Evolutionary conservation across 2,888 invertebrate genomes (phyloP), one percentile per base, ranked within the genome.

Genomic region (Argyra leucocephala): DNA sequence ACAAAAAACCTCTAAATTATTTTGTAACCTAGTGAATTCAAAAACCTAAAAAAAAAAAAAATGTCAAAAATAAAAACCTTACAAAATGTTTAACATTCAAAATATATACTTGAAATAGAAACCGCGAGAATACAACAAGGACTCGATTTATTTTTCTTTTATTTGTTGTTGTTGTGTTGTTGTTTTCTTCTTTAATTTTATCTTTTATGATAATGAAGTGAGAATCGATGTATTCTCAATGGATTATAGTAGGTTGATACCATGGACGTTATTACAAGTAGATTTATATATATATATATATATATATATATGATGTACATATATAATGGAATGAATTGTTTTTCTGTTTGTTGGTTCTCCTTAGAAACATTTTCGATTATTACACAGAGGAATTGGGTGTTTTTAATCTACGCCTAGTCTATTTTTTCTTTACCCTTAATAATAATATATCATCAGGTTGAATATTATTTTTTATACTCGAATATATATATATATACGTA

Each of bases 161-260:
- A 7, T 37, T 15, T 37, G 37, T 15, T 37, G 5, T 37, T 37
- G 3, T 37, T 12, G 10, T 37, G 31, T 5, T 10, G 31, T 31
- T 37, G 2, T 37, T 37, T 37, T 37, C 12, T 37, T 37, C 3
- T 37, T 9, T 12, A 37, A 15, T 37, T 37, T 37, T 37, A 9
- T 9, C 15, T 15, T 48, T 48, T 18, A 48, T 10, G 48, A 48
- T 48, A 48, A 48, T 48, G 48, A 48, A 48, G 48, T 48, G 48
- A 48, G 48, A 48, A 48, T 48, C 48, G 48, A 48, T 48, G 48
- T 48, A 48, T 48, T 48, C 48, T 48, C 48, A 48, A 48, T 48
- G 48, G 48, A 48, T 18, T 12, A 31, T 1, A 31, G n/a, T 48
- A 48, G 48, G 48, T 18, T 18, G 48, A 48, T 18, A 48, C 48